phyloP scores from a whole-genome alignment of 2,113 vertebrate genomes.

The Hassar affinis region DNA sequence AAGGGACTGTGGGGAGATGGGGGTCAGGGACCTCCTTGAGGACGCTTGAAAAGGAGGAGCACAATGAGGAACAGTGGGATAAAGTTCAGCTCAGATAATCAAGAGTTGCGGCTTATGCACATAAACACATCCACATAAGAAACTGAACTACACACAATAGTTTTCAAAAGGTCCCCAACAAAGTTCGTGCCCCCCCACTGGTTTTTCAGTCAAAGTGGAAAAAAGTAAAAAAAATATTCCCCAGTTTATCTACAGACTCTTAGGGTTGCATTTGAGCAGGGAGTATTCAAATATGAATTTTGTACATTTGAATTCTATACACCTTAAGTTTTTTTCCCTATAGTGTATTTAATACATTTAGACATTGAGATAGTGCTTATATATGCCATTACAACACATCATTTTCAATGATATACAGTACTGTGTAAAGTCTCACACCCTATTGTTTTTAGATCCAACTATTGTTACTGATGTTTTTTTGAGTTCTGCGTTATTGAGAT shows the following conservation, averaged over 20 bases:
- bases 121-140: neutral
- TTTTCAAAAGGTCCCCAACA: neutral
- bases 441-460: no score
- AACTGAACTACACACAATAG: slow-evolving; percentile 1
- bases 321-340: neutral
- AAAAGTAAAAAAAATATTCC: no score
- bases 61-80: slow-evolving; percentile 44
- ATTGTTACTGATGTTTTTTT: no score
- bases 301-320: neutral
- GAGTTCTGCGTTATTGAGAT: no score
- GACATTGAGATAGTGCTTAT: no score
- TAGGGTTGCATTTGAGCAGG: neutral
- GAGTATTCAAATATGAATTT: neutral
- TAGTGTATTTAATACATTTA: neutral
- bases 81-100: slow-evolving; percentile 44
- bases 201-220: neutral
- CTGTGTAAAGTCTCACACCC: no score
- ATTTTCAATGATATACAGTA: neutral
- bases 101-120: slow-evolving; percentile 1
- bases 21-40: slow-evolving; percentile 4
- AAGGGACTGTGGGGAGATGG: neutral
- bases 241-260: neutral
- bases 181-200: neutral
- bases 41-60: slow-evolving; percentile 1
- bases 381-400: neutral